Percentiles rank a stretch among this genome's conserved stretches.
Conservation (phyloP, 1,140 invertebrate species). For the Proales similis region DNA sequence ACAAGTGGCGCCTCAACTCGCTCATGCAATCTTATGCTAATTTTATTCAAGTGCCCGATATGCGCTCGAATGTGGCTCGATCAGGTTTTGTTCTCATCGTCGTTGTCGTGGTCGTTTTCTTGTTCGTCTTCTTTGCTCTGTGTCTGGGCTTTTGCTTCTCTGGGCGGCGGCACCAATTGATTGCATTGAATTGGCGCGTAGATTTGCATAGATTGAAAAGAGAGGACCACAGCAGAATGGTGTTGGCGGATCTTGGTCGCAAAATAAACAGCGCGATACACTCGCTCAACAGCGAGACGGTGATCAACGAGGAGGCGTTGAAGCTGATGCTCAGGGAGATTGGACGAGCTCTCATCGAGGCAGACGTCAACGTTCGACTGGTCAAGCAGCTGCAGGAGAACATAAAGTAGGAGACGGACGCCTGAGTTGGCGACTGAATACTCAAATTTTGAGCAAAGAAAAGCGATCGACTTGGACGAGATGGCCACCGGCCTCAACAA, state of each 20-base stretch:
- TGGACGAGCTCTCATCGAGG: constrained; percentile 88
- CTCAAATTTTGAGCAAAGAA: constrained; percentile 45
- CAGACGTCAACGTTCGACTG: constrained; percentile 94
- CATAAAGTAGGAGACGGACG: constrained; percentile 63
- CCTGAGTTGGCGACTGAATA: neutral
- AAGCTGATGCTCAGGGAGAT: constrained; percentile 99
- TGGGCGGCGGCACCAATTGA: too few species aligned
- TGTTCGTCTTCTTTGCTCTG: too few species aligned
- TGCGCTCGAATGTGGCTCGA: too few species aligned
- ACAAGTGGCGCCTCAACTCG: too few species aligned
- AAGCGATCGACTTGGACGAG: constrained; percentile 97
- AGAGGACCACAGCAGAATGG: constrained; percentile 81
- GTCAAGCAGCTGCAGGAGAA: constrained; percentile 94
- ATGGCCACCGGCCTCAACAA: constrained; percentile 99
- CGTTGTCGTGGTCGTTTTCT: too few species aligned
- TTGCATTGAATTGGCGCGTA: too few species aligned
- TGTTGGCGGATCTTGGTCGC: constrained; percentile 97
- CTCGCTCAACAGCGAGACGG: constrained; percentile 92
- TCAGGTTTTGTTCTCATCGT: too few species aligned
- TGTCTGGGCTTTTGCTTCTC: too few species aligned
- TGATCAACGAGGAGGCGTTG: constrained; percentile 94
- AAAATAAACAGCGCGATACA: constrained; percentile 96
- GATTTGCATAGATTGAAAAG: constrained; percentile 18
- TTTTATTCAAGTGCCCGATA: too few species aligned
- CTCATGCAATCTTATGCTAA: too few species aligned